Evolutionary conservation across 2,113 vertebrate species (phyloP), one percentile per base, ranked within the genome.

Genomic region (Alosa alosa): DNA sequence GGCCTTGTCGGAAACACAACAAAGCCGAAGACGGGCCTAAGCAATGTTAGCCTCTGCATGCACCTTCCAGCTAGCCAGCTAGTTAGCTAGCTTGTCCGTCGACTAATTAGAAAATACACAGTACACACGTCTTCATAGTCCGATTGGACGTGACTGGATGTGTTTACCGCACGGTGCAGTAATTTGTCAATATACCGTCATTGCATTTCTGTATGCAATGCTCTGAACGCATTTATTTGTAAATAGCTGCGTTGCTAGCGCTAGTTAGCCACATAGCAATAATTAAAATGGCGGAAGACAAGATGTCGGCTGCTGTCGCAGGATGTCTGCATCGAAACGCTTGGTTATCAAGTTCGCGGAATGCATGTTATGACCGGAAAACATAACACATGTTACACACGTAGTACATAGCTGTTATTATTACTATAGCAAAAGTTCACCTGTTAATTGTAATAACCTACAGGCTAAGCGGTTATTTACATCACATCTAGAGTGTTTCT

Each of bases 1-100:
- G 95, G 95, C 95, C 95, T 93, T 90, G 87, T 90, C 91, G 88
- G 90, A 93, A 94, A 93, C 93, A 82, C 39, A 93, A 93, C 93
- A 93, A 93, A 94, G 94, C 92, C 91, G 92, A 89, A 88, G 89
- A 93, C 92, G 92, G 92, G 91, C 91, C 91, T 88, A 78, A 86
- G 82, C 89, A 87, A 88, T 31, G 90, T 92, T 84, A 84, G 86
- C 52, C 86, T 81, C 22, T 78, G 84, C 72, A 78, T 39, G 83
- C 44, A 52, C 22, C 0, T 57, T 13, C 17, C 94, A 94, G 93
- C 94, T 92, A 93, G 91, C 89, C 92, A 93, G 91, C 89, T 92
- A 89, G 88, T 88, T 78, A 52, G 83, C 85, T 6, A 83, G 49
- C 6, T 83, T 87, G 81, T 68, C 15, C 3, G 13, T 44, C 52